Conservation (phyloP, 1,140 invertebrate species). For the Drosophila lacertosa region DNA sequence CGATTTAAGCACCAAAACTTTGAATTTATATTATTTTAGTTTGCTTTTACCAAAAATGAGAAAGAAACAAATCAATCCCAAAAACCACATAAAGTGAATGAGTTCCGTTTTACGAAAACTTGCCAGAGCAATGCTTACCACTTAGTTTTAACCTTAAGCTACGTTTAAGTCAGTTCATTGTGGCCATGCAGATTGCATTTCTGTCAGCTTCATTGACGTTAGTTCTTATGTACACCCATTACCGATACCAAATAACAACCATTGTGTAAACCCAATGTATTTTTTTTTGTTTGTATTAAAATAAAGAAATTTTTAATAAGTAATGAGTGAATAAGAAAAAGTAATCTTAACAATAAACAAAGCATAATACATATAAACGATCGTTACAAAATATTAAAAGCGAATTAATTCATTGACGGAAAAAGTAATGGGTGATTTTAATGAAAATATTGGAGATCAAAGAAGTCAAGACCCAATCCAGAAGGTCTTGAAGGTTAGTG, state of each 20-base stretch:
- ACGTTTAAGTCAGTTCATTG: conserved; percentile 41
- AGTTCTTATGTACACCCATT: conserved; percentile 1
- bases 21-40: conserved; percentile 41
- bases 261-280: conserved; percentile 15
- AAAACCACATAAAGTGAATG: conserved; percentile 14
- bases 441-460: too few relatives aligned
- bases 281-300: too few relatives aligned
- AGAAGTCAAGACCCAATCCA: too few relatives aligned
- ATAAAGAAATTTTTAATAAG: too few relatives aligned
- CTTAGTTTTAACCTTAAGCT: conserved; percentile 15
- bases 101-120: conserved; percentile 41
- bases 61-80: background rate
- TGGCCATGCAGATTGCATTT: conserved; percentile 68
- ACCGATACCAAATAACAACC: conserved; percentile 39
- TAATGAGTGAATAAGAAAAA: too few relatives aligned
- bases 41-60: conserved; percentile 53
- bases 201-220: conserved; percentile 20
- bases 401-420: too few relatives aligned
- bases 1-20: conserved; percentile 39
- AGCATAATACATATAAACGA: too few relatives aligned
- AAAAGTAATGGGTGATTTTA: too few relatives aligned
- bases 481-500: too few relatives aligned
- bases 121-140: conserved; percentile 60
- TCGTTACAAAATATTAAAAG: too few relatives aligned
- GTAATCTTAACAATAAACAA: too few relatives aligned